Conservation (phyloP, 2,797 vertebrate genomes). For the Cossypha dichroa region DNA sequence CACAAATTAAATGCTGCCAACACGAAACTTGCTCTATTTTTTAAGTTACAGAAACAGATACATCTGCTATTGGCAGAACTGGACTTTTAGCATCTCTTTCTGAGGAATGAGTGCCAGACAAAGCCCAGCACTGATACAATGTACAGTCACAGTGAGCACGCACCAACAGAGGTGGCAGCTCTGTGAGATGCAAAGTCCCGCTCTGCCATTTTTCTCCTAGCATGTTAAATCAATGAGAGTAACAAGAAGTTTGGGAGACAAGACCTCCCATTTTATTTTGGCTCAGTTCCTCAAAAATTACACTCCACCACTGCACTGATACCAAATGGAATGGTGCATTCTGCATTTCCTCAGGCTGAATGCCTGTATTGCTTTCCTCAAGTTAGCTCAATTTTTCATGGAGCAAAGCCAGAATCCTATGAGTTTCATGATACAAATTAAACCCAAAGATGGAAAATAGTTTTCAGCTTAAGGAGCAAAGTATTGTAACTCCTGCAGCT, state of each 20-base stretch:
- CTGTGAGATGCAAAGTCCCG: accelerated
- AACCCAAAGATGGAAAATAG: not conserved
- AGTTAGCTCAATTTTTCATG: not conserved
- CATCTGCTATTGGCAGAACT: not conserved
- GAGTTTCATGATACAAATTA: not conserved
- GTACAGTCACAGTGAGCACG: accelerated
- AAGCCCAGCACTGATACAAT: not conserved
- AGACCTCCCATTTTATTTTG: not conserved
- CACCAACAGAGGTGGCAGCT: accelerated
- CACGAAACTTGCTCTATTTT: not conserved
- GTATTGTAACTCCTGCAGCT: not conserved
- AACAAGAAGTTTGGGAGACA: not conserved
- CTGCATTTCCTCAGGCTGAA: not conserved
- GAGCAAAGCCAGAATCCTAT: not conserved
- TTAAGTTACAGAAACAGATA: not conserved
- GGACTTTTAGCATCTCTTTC: not conserved
- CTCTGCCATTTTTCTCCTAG: not conserved
- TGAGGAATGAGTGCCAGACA: not conserved
- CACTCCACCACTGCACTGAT: not conserved
- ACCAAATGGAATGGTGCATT: not conserved
- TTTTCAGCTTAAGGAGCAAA: not conserved
- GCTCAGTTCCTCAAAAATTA: not conserved
- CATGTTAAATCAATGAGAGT: not conserved
- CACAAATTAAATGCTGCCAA: not conserved
- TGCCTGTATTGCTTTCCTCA: not conserved